Base-by-base conservation (phyloP, 2,888 invertebrate genomes). In the Hypena proboscidalis region DNA sequence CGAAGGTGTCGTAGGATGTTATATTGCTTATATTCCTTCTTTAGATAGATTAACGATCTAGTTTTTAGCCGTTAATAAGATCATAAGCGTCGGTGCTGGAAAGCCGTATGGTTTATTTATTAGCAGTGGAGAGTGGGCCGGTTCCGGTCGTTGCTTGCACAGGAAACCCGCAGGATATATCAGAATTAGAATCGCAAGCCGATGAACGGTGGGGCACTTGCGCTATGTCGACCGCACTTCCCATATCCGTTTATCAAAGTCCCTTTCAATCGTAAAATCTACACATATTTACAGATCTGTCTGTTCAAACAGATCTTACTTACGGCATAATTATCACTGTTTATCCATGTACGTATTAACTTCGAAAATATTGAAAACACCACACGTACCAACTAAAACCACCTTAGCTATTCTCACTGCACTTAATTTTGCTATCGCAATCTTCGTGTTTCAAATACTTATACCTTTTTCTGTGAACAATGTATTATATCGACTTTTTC, bases 81-180 rank as follows among this genome's bases (percentile, higher is more conserved):
- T 68, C 57, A 60, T 66, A 55, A 64, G 52, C 43, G 42, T 38
- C 42, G 52, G 42, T 33, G 58, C 43, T 51, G 37, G 27, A 65
- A 58, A 48, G 44, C 63, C 48, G 61, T 58, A 71, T 74, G 63
- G 73, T 77, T 79, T 76, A 80, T 83, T 81, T 80, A 81, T 79
- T 75, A 74, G 70, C 61, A 61, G 58, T 58, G 67, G 67, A 74
- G 72, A 80, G 74, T 71, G 72, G 67, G 64, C 70, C 60, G 67
- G 78, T 78, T 80, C 80, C 82, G 79, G 76, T 66, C 65, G 75
- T 58, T 68, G 74, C 67, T 66, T 58, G 67, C 74, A 70, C 81
- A 81, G 84, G 81, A 83, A 80, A 78, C 80, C 73, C 72, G 70
- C 74, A 77, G 81, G 80, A 83, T 85, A 83, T 82, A 80, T 83